A percentile compares a stretch with the other conserved stretches of the same genome.
Evolutionary conservation across 2,888 invertebrate genomes (phyloP).

Genomic region (Lumbricus terrestris): DNA sequence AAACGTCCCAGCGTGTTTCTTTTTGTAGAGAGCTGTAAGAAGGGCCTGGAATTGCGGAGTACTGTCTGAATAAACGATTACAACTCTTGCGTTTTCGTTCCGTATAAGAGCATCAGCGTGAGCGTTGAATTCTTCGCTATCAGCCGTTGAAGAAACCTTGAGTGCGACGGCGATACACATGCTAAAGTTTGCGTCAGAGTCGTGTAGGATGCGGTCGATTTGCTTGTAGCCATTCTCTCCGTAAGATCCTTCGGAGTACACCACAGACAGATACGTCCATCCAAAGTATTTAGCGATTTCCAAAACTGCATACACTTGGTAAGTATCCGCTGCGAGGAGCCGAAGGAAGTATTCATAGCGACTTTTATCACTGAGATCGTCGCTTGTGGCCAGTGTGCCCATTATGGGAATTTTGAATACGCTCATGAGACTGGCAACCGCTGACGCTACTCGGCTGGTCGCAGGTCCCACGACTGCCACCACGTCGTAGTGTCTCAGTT

Average conservation of each 20-base stretch:
- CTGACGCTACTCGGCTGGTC: conserved; percentile 23
- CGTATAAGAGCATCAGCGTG: neutral
- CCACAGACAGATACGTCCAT: conserved; percentile 76
- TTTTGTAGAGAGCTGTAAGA: neutral
- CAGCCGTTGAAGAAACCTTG: conserved; percentile 3
- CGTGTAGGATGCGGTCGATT: conserved; percentile 15
- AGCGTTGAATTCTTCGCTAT: neutral
- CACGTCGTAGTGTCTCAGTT: conserved; percentile 17
- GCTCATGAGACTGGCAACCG: conserved; percentile 32
- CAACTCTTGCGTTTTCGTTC: conserved; percentile 21
- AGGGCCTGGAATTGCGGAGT: neutral
- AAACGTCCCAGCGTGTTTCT: neutral
- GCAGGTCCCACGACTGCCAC: conserved; percentile 31
- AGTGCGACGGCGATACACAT: conserved; percentile 25
- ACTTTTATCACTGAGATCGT: conserved; percentile 46
- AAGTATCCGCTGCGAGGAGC: conserved; percentile 47
- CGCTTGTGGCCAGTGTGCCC: conserved; percentile 45
- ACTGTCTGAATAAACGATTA: conserved; percentile 16
- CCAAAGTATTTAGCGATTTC: conserved; percentile 58
- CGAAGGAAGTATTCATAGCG: conserved; percentile 46
- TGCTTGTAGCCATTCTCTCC: conserved; percentile 43
- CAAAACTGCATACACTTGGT: conserved; percentile 44
- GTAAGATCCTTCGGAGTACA: conserved; percentile 69
- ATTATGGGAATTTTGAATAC: conserved; percentile 65
- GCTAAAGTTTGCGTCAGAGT: neutral